Percentiles rank a stretch among this genome's conserved stretches.
Conservation (phyloP, 2,888 invertebrate genomes). For the Drosophila neutralis region DNA sequence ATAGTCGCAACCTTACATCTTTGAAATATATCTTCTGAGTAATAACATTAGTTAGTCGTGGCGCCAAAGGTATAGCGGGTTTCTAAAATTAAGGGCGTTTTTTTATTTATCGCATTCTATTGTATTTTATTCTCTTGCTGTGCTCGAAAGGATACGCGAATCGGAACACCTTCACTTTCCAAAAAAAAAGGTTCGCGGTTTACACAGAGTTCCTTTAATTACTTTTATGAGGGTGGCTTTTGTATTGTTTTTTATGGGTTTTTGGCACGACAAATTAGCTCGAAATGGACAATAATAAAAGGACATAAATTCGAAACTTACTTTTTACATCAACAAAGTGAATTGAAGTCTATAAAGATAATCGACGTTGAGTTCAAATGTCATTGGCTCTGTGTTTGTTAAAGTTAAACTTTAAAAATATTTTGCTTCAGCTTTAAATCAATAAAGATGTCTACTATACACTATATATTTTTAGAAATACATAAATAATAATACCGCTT, state of each 20-base stretch:
- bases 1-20: neutral
- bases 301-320: slow-evolving; percentile 8
- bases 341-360: slow-evolving; percentile 13
- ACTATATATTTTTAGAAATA: neutral
- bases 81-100: neutral
- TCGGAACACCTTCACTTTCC: neutral
- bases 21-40: neutral
- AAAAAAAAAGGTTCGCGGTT: neutral
- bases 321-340: neutral
- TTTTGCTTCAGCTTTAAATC: neutral
- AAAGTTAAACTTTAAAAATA: neutral
- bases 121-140: neutral
- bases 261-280: slow-evolving; percentile 28
- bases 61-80: neutral
- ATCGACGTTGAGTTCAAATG: slow-evolving; percentile 2
- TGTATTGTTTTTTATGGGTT: slow-evolving; percentile 35
- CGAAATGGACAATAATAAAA: slow-evolving; percentile 14
- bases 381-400: slow-evolving; percentile 5
- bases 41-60: neutral
- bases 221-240: slow-evolving; percentile 13
- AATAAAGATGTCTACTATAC: neutral
- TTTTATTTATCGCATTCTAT: neutral
- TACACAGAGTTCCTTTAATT: slow-evolving; percentile 11
- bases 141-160: neutral
- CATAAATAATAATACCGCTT: neutral